A percentile compares a stretch with the other conserved stretches of the same genome.
phyloP scores from a whole-genome alignment of 2,113 vertebrate genomes.

The Apeltes quadracus region DNA sequence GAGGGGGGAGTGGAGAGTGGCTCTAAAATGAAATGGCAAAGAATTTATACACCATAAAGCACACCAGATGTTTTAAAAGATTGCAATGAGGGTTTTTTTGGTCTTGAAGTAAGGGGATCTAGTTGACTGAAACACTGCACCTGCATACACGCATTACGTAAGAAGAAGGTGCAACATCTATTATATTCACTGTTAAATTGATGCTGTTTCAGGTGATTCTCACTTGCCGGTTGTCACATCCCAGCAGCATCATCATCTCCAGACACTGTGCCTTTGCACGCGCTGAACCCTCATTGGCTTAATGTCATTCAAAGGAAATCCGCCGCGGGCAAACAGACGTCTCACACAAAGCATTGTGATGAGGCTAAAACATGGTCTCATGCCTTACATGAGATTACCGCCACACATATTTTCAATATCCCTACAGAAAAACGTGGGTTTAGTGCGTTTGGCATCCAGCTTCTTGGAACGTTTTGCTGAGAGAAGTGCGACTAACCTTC shows the following conservation, averaged over 20 bases:
- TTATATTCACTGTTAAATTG: background rate
- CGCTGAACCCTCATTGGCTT: background rate
- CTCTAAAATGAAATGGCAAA: too few species aligned
- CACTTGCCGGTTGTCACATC: background rate
- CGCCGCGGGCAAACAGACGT: constrained; percentile 11
- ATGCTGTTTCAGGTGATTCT: background rate
- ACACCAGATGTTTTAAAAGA: background rate
- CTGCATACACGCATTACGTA: too few species aligned
- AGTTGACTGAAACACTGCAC: background rate
- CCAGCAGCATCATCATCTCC: background rate
- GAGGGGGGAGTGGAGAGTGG: too few species aligned
- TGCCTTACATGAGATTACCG: background rate
- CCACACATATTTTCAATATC: constrained; percentile 2
- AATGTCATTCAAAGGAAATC: background rate
- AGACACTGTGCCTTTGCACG: background rate
- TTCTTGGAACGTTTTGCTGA: background rate
- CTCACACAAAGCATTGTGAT: background rate
- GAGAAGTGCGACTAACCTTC: background rate
- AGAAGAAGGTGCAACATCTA: too few species aligned
- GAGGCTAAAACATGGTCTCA: background rate
- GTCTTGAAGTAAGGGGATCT: background rate
- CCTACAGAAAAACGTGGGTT: background rate
- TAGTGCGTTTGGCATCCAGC: background rate
- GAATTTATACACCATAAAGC: too few species aligned
- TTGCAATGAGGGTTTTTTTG: background rate